phyloP scores from a whole-genome alignment of 1,140 invertebrate species.

The Caenorhabditis tropicalis region DNA sequence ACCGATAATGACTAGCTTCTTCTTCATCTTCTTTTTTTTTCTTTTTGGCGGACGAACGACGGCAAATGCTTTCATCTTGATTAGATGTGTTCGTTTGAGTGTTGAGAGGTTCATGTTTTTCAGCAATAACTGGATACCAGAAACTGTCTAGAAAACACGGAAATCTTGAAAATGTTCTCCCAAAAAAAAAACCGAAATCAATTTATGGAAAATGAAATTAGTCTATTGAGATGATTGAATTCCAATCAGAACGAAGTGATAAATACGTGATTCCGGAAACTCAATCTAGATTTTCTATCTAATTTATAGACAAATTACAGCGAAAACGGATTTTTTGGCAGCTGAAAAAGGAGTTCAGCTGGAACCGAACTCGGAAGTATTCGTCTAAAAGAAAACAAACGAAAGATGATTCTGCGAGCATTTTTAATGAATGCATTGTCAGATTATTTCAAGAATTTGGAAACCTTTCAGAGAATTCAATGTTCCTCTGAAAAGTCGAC shows the following conservation, averaged over 20 bases:
- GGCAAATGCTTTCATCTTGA: constrained; percentile 19
- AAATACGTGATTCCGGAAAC: not conserved
- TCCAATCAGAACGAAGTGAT: too few relatives aligned
- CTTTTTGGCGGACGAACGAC: not conserved
- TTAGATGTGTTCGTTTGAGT: not conserved
- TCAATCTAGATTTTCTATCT: not conserved
- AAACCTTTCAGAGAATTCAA: too few relatives aligned
- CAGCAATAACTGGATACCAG: not conserved
- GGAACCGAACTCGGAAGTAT: not conserved
- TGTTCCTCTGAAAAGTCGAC: too few relatives aligned
- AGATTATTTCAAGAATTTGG: too few relatives aligned
- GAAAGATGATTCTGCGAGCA: too few relatives aligned
- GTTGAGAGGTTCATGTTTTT: not conserved
- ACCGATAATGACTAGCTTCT: constrained; percentile 32
- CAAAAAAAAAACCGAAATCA: too few relatives aligned
- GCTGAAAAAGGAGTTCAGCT: not conserved
- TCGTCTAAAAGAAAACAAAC: not conserved
- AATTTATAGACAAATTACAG: not conserved
- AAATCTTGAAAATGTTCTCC: too few relatives aligned
- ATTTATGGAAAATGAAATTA: too few relatives aligned
- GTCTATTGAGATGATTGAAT: too few relatives aligned
- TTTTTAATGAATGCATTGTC: too few relatives aligned
- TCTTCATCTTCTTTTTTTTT: not conserved
- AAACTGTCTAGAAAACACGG: too few relatives aligned
- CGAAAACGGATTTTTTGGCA: not conserved